phyloP scores from a whole-genome alignment of 2,797 vertebrate species.

The Parotocinclus haroldoi region DNA sequence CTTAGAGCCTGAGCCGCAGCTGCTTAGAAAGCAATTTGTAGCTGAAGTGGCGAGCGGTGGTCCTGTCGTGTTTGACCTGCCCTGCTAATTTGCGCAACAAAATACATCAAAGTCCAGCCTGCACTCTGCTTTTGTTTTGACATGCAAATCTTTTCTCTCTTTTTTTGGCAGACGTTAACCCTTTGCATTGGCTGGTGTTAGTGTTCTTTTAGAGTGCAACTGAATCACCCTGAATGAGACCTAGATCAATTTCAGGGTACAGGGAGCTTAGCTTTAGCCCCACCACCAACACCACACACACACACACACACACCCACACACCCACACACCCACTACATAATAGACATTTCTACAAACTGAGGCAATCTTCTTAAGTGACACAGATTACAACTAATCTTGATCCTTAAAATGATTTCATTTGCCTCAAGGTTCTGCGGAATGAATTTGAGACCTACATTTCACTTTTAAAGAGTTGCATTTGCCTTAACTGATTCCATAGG shows the following conservation, averaged over 20 bases:
- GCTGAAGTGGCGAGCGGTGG: conserved; percentile 55
- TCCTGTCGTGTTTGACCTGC: conserved; percentile 51
- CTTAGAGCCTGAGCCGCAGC: conserved; percentile 47
- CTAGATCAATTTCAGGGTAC: conserved; percentile 52
- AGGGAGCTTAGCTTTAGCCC: conserved; percentile 39
- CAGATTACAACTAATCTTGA: conserved; percentile 40
- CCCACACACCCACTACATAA: conserved; percentile 32
- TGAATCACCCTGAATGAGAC: conserved; percentile 45
- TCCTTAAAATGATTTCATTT: conserved; percentile 27
- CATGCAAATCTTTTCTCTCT: conserved; percentile 54
- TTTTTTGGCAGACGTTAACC: conserved; percentile 49
- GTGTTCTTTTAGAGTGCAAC: conserved; percentile 34
- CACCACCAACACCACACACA: conserved; percentile 11
- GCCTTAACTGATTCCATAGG: conserved; percentile 17
- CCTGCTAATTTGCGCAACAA: conserved; percentile 55
- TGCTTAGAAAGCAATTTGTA: conserved; percentile 60
- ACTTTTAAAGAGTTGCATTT: neutral
- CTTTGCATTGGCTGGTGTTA: conserved; percentile 39
- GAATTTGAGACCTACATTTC: neutral
- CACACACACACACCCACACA: no score
- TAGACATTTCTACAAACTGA: conserved; percentile 43
- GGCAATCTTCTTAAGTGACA: conserved; percentile 47
- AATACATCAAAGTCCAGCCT: conserved; percentile 57
- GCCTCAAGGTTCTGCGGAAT: conserved; percentile 10
- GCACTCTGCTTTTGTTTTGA: conserved; percentile 53